These are phyloP conservation scores for Pimephales promelas DNA, from an alignment of 2,113 vertebrate species.

Conservation along the genomic window DNA sequence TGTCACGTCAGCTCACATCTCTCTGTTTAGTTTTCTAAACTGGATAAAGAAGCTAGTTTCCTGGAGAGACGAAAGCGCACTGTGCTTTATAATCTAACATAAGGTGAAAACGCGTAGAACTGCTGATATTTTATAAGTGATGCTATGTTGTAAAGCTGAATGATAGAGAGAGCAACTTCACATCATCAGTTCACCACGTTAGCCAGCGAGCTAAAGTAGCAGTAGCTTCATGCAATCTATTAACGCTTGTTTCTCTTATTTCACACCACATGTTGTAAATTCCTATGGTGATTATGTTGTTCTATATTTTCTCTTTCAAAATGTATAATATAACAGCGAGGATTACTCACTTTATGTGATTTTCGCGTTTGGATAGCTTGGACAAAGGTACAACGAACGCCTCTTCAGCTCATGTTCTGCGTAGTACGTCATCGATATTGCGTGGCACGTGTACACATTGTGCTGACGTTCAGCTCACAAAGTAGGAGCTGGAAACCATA, in stretches of 20 bases:
- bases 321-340: constrained; percentile 28
- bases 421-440: constrained; percentile 26
- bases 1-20: not conserved
- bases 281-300: not conserved
- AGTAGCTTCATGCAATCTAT: constrained; percentile 4
- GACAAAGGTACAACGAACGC: constrained; percentile 58
- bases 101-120: not conserved
- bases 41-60: not conserved
- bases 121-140: not conserved
- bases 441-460: constrained; percentile 56
- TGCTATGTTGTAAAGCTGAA: not conserved
- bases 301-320: not conserved
- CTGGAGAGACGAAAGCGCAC: not conserved
- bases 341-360: constrained; percentile 71
- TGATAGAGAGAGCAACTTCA: constrained; percentile 3
- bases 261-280: not conserved
- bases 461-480: constrained; percentile 63
- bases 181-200: not conserved
- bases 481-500: constrained; percentile 63
- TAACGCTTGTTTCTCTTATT: not conserved
- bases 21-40: not conserved
- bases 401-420: constrained; percentile 59
- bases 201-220: not conserved
- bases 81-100: not conserved
- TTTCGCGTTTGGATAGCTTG: constrained; percentile 57